phyloP scores from a whole-genome alignment of 23 tunicate genomes.

The Clavelina lepadiformis region DNA sequence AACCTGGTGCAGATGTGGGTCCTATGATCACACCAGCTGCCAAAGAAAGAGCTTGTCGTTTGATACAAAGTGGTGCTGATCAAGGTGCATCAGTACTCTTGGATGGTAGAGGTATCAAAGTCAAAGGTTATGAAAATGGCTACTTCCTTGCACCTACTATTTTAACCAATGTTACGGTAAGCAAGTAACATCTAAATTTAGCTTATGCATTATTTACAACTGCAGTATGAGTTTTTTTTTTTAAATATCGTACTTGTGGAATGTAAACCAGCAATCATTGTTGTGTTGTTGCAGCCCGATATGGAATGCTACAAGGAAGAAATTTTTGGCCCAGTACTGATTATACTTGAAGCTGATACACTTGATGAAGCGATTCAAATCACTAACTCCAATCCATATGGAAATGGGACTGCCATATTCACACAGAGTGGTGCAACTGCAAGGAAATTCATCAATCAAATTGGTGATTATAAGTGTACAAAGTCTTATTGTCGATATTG shows the following conservation, averaged over 20 bases:
- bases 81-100: constrained; percentile 76
- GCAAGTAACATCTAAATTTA: too few relatives aligned
- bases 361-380: constrained; percentile 87
- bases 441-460: constrained; percentile 83
- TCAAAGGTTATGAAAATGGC: constrained; percentile 90
- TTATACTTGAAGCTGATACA: constrained; percentile 86
- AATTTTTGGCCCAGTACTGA: constrained; percentile 95
- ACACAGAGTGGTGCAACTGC: constrained; percentile 97
- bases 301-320: constrained; percentile 95
- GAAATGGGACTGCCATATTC: constrained; percentile 98
- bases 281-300: too few relatives aligned
- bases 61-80: constrained; percentile 77
- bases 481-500: too few relatives aligned
- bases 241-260: too few relatives aligned
- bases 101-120: constrained; percentile 83
- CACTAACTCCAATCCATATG: constrained; percentile 84
- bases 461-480: too few relatives aligned
- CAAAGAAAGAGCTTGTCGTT: constrained; percentile 57
- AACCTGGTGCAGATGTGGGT: constrained; percentile 83
- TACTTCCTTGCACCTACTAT: constrained; percentile 98
- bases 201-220: too few relatives aligned
- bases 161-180: constrained; percentile 70
- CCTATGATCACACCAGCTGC: constrained; percentile 97
- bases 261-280: too few relatives aligned
- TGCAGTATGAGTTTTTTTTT: too few relatives aligned